Evolutionary conservation across 2,113 vertebrate genomes (phyloP), one percentile per base, ranked within the genome.

Genomic region (Physeter macrocephalus): DNA sequence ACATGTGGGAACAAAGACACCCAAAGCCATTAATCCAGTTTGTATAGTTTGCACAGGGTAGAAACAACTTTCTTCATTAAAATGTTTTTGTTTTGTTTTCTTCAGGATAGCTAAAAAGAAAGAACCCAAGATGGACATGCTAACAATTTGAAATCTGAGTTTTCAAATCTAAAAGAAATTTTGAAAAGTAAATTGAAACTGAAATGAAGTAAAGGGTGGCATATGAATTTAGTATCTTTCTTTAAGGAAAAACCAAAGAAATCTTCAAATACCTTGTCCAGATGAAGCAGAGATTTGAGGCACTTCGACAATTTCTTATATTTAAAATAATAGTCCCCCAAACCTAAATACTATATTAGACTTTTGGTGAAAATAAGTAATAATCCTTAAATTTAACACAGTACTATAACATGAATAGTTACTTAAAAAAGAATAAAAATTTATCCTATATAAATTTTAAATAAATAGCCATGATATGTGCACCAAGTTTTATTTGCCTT

Each of bases 401-500:
- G 59, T 75, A 92, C 15, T 71, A 71, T 39, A 94, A 52, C 15
- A 39, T 36, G 27, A 93, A 87, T 92, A 83, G 3, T 54, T 87
- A 94, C 36, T 69, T 93, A 1, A 93, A 90, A 96, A 96, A 93
- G 41, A 72, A 71, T 74, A 81, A n/a, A 90, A 52, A 39, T 90
- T 90, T 87, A 96, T n/a, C 69, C 34, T 89, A 34, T 43, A 54
- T 43, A 86, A 86, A 75, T 74, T 36, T 41, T 81, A 95, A 97
- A 93, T 52, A 97, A 96, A 84, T 25, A 92, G 66, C 36, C 90
- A 95, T 36, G 46, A 81, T 81, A 93, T 15, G 8, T 41, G 21
- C 5, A 90, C 7, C 31, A 92, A 93, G 41, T 97, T 98, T 97
- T 98, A 98, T 98, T 98, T 97, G 81, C 29, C 29, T 97, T 97